Base-by-base conservation (phyloP, 2,888 invertebrate species). In the Ellobium chinense region DNA sequence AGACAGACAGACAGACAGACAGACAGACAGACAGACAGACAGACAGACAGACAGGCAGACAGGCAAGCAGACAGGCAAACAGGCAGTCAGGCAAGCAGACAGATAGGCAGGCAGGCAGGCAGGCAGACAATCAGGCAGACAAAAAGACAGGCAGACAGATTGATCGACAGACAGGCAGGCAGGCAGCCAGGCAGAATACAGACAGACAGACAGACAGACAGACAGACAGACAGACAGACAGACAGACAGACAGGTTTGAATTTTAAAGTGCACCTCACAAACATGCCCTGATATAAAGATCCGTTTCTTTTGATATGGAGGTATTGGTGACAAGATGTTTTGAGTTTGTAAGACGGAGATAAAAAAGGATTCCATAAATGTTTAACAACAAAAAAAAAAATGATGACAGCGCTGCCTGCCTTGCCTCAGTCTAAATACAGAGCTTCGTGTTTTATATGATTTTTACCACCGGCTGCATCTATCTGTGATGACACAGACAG, bases 1-100 rank as follows among this genome's bases (percentile, higher is more conserved):
- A 75, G 63, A 75, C 29, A 63, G 66, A 68, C 24, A 77, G 66
- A 68, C 4, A 77, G 66, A 77, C 29, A 66, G 66, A 77, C 21
- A 77, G 56, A 77, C n/a, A 77, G 66, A 77, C 29, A 66, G 66
- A 77, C 21, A 58, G 24, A 58, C 18, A 58, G 58, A 66, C 39
- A 54, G 66, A 60, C 46, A 46, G 46, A 46, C 9, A 46, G 46
- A 46, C 9, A 46, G 46, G 18, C 46, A 46, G 46, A 46, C 9
- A 46, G 46, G 18, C 9, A 46, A 18, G 18, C 9, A 46, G 46
- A 46, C 21, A 58, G 58, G 5, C 21, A 58, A n/a, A 58, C 18
- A 58, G 58, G 58, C 46, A 46, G 46, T 12, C 46, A 46, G 46
- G 18, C 9, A 46, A 18, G 18, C 9, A 46, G 46, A 18, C 46